These are phyloP conservation scores for Acropternis orthonyx DNA, from an alignment of 2,797 vertebrate genomes.

Conservation along the genomic window DNA sequence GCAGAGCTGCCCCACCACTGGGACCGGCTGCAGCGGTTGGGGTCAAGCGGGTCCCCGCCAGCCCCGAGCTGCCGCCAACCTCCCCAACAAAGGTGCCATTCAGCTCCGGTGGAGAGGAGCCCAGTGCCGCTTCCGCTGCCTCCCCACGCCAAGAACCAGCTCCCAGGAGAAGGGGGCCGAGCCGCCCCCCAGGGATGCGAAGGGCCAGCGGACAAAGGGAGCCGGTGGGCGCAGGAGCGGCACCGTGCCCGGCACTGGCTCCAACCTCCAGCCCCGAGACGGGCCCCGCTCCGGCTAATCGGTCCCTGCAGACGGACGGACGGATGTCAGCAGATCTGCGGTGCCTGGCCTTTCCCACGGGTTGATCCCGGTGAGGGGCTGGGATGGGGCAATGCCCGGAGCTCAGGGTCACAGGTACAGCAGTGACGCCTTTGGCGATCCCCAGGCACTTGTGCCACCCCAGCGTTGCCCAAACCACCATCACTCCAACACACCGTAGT, in stretches of 20 bases:
- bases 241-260: not conserved
- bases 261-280: not conserved
- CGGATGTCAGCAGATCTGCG: not conserved
- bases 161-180: slow-evolving; percentile 26
- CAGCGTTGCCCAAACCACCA: not conserved
- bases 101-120: slow-evolving; percentile 23
- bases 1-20: not conserved
- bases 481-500: not conserved
- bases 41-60: not conserved
- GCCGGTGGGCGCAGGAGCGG: slow-evolving; percentile 5
- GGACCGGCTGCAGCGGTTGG: not conserved
- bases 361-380: not conserved
- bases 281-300: not conserved
- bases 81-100: slow-evolving; percentile 61
- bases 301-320: not conserved
- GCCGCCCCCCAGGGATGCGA: not conserved
- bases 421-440: fast-evolving
- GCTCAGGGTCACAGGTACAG: fast-evolving
- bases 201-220: not conserved
- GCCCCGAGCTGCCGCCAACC: not conserved
- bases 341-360: not conserved
- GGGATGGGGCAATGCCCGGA: not conserved
- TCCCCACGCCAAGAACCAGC: not conserved
- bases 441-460: not conserved
- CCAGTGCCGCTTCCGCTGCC: slow-evolving; percentile 33